Evolutionary conservation across 2,797 vertebrate species (phyloP).

Genomic region (Tapera naevia): DNA sequence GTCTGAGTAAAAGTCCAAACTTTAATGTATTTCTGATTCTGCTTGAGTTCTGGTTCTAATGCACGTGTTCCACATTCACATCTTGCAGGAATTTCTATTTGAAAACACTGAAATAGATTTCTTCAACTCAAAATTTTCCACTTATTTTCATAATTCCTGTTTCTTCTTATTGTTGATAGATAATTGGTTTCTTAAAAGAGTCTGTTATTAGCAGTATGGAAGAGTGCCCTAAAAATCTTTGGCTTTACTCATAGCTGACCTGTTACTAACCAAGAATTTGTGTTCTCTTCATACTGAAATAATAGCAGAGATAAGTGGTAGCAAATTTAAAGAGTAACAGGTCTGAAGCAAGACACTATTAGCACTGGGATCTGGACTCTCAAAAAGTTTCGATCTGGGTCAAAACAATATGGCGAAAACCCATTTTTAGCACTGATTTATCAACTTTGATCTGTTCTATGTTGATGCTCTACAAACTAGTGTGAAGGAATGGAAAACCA

Average conservation of each 20-base stretch:
- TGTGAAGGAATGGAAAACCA: not conserved
- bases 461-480: not conserved
- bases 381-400: not conserved
- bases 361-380: not conserved
- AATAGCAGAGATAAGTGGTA: not conserved
- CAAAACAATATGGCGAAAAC: not conserved
- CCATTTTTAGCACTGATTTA: not conserved
- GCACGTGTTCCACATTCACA: not conserved
- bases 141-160: not conserved
- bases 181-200: not conserved
- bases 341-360: not conserved
- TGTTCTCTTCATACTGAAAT: not conserved
- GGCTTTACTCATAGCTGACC: not conserved
- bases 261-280: not conserved
- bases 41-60: not conserved
- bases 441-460: not conserved
- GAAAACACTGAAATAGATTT: not conserved
- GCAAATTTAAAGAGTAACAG: not conserved
- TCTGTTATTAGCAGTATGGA: not conserved
- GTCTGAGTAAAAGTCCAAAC: not conserved
- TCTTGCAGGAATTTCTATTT: not conserved
- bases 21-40: not conserved
- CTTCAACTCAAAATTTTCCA: not conserved
- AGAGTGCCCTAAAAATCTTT: not conserved
- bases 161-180: not conserved